phyloP scores from a whole-genome alignment of 2,888 invertebrate genomes.

The Gryllus longicercus region DNA sequence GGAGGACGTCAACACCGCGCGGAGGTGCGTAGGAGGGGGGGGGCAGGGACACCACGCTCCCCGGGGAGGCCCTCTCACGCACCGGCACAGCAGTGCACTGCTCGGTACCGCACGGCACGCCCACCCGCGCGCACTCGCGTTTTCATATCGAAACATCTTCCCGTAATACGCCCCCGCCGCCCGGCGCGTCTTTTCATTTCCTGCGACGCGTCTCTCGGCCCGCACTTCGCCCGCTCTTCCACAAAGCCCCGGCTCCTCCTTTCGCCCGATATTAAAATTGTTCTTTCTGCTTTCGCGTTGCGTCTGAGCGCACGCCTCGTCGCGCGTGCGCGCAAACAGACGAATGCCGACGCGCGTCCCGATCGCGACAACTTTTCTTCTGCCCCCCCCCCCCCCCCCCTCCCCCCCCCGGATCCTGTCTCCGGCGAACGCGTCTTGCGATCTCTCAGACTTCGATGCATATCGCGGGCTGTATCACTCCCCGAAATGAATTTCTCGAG shows the following conservation, averaged over 20 bases:
- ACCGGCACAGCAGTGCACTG: too few relatives aligned
- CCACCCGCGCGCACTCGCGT: neutral
- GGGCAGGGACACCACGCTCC: too few relatives aligned
- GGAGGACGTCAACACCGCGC: too few relatives aligned
- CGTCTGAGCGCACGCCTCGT: neutral
- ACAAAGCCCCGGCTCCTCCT: neutral
- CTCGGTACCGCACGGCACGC: too few relatives aligned
- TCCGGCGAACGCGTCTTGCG: too few relatives aligned
- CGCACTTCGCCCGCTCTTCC: neutral
- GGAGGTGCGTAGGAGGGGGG: too few relatives aligned
- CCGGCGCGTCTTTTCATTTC: neutral
- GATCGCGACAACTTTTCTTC: neutral
- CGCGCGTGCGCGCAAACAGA: neutral
- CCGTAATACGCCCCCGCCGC: neutral
- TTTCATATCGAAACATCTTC: neutral
- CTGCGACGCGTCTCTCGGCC: neutral
- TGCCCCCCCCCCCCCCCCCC: neutral
- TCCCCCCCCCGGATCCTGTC: neutral
- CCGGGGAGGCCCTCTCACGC: too few relatives aligned
- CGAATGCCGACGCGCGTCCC: neutral
- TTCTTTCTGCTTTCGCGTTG: neutral
- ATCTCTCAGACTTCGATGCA: neutral
- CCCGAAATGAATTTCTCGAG: conserved; percentile 6
- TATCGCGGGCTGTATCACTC: neutral
- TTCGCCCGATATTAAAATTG: neutral